Evolutionary conservation across 2,113 vertebrate species (phyloP), one percentile per base, ranked within the genome.

Genomic region (Trinectes maculatus): DNA sequence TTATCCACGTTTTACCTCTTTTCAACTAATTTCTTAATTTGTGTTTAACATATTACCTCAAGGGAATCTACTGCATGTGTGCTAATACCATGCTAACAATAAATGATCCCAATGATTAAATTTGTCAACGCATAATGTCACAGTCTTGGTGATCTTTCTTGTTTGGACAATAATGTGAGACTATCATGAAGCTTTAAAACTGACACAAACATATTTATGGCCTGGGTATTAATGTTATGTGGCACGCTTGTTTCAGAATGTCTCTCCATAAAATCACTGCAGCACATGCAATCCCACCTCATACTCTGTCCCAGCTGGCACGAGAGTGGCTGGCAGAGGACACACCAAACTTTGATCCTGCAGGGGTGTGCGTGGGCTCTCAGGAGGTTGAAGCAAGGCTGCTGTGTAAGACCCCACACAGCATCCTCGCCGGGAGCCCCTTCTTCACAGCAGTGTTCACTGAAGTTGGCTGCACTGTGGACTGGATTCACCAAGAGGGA

Each of bases 401-500:
- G 56, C 53, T 94, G 42, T 93, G 92, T 81, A 96, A 96, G 79
- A 93, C 91, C 0, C 86, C 92, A 0, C 80, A 87, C 64, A 90
- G 87, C 8, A 12, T 94, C 3, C 77, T 96, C 67, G 95, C 95
- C 0, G 95, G 95, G 16, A 77, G 85, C 18, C 93, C 94, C 3
- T 96, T 96, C 85, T 94, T 95, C 13, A 91, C 92, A 0, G 93
- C 95, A 0, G 81, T 96, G 71, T 95, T 95, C 69, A 67, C 84
- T 2, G 92, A 91, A 33, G 82, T 94, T 11, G 88, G 89, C 71
- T 96, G 95, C 80, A 85, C 77, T 0, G 94, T 96, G 53, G 85
- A 93, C 19, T 96, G 95, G 95, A 25, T 87, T 4, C 58, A 86
- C 24, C 81, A 77, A 0, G 94, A 96, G 29, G 95, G 94, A 6